Evolutionary conservation across 2,113 vertebrate species (phyloP).

Genomic region (Halichoeres trimaculatus): DNA sequence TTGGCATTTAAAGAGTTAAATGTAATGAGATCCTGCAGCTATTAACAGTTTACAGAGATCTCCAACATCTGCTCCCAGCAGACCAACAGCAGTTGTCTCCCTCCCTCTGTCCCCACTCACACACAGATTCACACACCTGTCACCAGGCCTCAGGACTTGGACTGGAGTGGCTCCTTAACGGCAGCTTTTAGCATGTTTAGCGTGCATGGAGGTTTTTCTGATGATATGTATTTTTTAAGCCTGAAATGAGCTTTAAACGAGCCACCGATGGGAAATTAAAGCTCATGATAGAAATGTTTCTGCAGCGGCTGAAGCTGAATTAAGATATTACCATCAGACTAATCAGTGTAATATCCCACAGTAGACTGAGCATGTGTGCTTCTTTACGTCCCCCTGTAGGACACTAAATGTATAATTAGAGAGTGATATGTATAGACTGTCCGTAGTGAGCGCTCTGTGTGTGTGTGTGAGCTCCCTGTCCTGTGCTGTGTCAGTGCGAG

Average conservation of each 20-base stretch:
- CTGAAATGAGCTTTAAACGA: background rate
- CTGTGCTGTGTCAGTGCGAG: conserved; percentile 23
- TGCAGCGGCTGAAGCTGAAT: background rate
- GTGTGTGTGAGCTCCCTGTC: conserved; percentile 24
- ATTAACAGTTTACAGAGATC: conserved; percentile 82
- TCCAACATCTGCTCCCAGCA: conserved; percentile 81
- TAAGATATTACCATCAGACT: background rate
- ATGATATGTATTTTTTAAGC: conserved; percentile 18
- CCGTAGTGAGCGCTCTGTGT: background rate
- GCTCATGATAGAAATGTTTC: background rate
- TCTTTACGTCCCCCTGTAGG: background rate
- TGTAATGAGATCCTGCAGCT: conserved; percentile 80
- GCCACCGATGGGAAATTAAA: background rate
- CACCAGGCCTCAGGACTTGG: conserved; percentile 61
- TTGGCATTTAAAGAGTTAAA: conserved; percentile 76
- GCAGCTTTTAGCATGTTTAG: conserved; percentile 41
- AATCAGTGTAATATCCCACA: background rate
- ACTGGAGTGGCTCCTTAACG: conserved; percentile 21
- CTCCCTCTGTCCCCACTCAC: conserved; percentile 55
- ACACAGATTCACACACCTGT: conserved; percentile 67
- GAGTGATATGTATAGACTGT: conserved; percentile 9
- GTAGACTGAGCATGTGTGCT: background rate
- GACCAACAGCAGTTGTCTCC: conserved; percentile 76
- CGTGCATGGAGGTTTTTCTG: conserved; percentile 13
- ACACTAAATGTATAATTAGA: conserved; percentile 18